Percentiles rank a stretch among this genome's conserved stretches.
These are phyloP conservation scores for Pithecia hirsuta DNA, from an alignment of 2,797 vertebrate genomes.

Conservation along the genomic window DNA sequence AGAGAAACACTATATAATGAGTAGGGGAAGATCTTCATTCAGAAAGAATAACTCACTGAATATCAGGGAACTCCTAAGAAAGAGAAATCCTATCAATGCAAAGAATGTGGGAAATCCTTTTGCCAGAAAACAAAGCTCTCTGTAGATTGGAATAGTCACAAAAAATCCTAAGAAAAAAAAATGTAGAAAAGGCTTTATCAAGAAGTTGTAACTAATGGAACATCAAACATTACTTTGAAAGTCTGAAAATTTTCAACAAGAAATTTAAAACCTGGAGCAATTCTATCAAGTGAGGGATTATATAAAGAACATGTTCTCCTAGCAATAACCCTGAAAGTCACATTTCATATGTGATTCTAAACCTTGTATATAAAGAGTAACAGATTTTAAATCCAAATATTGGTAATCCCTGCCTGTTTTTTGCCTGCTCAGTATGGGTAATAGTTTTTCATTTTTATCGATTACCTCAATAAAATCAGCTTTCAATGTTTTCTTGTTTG, in stretches of 20 bases:
- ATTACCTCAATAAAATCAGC: background rate
- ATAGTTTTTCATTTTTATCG: background rate
- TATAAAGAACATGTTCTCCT: background rate
- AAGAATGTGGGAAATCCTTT: background rate
- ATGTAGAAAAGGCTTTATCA: background rate
- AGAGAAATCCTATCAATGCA: background rate
- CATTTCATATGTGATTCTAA: background rate
- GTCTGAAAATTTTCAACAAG: background rate
- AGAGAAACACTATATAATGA: background rate
- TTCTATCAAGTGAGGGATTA: background rate
- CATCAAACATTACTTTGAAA: background rate
- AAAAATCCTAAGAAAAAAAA: background rate
- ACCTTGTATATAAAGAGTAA: background rate
- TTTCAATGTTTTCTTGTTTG: background rate
- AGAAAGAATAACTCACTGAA: background rate
- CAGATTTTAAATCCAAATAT: background rate
- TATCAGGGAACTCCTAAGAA: background rate
- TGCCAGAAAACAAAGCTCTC: background rate
- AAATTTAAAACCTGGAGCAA: conserved; percentile 32
- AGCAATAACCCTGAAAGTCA: background rate
- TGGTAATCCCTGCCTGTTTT: background rate
- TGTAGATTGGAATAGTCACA: background rate
- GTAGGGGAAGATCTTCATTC: background rate
- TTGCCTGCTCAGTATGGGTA: background rate
- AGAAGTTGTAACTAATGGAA: background rate